A percentile compares a stretch with the other conserved stretches of the same genome.
phyloP scores from a whole-genome alignment of 2,797 vertebrate genomes.

The Eleutherodactylus coqui region DNA sequence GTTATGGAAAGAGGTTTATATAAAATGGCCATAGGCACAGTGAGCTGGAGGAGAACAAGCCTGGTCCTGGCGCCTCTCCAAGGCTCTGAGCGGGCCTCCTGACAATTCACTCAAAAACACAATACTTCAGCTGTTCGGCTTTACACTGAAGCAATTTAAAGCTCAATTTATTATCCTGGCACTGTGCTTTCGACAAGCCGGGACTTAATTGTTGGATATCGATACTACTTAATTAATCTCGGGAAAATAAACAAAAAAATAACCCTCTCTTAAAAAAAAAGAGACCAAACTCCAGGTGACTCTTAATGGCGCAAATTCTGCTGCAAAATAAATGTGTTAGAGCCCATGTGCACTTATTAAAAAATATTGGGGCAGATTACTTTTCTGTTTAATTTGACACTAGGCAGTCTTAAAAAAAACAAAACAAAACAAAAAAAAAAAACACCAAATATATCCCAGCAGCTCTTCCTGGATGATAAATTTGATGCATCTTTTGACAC shows the following conservation, averaged over 20 bases:
- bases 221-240: conserved; percentile 44
- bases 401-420: too few relatives aligned
- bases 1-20: conserved; percentile 48
- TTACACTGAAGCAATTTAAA: conserved; percentile 40
- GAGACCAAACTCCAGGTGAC: neutral
- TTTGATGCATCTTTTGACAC: too few relatives aligned
- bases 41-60: conserved; percentile 66
- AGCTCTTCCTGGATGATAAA: too few relatives aligned
- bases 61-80: conserved; percentile 68
- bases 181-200: conserved; percentile 11
- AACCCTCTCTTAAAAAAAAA: neutral
- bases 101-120: conserved; percentile 68
- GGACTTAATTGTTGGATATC: conserved; percentile 21
- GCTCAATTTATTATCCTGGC: conserved; percentile 41
- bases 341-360: too few relatives aligned
- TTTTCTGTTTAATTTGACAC: too few relatives aligned
- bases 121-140: conserved; percentile 66
- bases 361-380: too few relatives aligned
- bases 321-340: neutral
- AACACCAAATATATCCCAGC: too few relatives aligned
- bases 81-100: conserved; percentile 65
- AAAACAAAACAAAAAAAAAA: too few relatives aligned
- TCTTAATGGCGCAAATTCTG: neutral
- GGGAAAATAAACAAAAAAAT: neutral
- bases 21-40: conserved; percentile 63